phyloP scores from a whole-genome alignment of 2,888 invertebrate genomes.

The Fragum sueziense region DNA sequence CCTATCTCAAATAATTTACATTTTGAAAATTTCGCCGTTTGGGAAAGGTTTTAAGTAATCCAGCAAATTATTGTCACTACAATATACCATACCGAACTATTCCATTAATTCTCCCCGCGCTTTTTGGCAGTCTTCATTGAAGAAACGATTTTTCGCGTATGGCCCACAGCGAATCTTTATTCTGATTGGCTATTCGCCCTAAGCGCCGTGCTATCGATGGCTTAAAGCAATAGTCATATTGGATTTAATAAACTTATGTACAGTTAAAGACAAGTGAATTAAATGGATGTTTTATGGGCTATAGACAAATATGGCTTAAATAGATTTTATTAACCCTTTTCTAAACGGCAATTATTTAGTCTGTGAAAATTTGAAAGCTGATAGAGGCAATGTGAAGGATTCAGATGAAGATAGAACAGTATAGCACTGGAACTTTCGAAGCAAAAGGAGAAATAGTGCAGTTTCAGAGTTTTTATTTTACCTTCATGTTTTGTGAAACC shows the following conservation, averaged over 20 bases:
- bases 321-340: background rate
- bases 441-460: background rate
- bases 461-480: no score
- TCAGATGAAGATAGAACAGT: no score
- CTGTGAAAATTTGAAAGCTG: background rate
- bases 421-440: no score
- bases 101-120: constrained; percentile 5
- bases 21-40: no score
- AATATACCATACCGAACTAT: background rate
- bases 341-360: background rate
- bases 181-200: constrained; percentile 18
- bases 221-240: constrained; percentile 17
- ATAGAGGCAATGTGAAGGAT: no score
- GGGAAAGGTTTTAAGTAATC: no score
- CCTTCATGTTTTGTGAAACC: no score
- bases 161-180: background rate
- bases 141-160: background rate
- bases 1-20: no score
- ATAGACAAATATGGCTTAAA: background rate
- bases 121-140: constrained; percentile 16
- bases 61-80: background rate
- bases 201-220: constrained; percentile 5
- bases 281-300: background rate
- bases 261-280: constrained; percentile 17
- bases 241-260: constrained; percentile 10